Conservation (phyloP, 2,888 invertebrate genomes). For the Hesperia comma region DNA sequence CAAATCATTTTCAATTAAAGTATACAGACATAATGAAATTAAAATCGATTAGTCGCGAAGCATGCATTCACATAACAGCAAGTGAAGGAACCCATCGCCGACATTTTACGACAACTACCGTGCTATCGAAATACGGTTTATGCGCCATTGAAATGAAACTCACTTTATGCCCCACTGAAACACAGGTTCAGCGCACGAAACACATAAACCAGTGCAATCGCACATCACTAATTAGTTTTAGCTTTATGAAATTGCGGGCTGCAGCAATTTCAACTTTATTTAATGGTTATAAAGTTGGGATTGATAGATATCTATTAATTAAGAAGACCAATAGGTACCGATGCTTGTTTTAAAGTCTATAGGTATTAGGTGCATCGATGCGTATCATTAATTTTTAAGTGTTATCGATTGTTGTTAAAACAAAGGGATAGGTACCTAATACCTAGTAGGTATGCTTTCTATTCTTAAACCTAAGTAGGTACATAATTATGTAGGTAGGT, state of each 20-base stretch:
- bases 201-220: constrained; percentile 43
- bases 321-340: neutral
- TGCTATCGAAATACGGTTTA: constrained; percentile 43
- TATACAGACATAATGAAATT: constrained; percentile 40
- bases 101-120: constrained; percentile 46
- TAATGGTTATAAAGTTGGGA: neutral
- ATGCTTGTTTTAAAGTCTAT: neutral
- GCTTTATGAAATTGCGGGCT: constrained; percentile 27
- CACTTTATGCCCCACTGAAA: constrained; percentile 16
- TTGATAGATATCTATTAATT: constrained; percentile 8
- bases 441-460: too few relatives aligned
- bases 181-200: constrained; percentile 20
- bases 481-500: too few relatives aligned
- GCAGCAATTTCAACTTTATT: constrained; percentile 24
- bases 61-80: constrained; percentile 15
- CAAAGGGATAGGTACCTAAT: too few relatives aligned
- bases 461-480: too few relatives aligned
- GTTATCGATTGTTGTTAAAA: too few relatives aligned
- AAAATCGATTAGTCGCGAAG: constrained; percentile 47
- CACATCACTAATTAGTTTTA: constrained; percentile 51
- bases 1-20: neutral
- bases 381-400: constrained; percentile 2
- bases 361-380: constrained; percentile 37
- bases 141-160: constrained; percentile 18
- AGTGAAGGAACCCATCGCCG: constrained; percentile 38